Evolutionary conservation across 2,797 vertebrate genomes (phyloP).

Genomic region (Molossus molossus): DNA sequence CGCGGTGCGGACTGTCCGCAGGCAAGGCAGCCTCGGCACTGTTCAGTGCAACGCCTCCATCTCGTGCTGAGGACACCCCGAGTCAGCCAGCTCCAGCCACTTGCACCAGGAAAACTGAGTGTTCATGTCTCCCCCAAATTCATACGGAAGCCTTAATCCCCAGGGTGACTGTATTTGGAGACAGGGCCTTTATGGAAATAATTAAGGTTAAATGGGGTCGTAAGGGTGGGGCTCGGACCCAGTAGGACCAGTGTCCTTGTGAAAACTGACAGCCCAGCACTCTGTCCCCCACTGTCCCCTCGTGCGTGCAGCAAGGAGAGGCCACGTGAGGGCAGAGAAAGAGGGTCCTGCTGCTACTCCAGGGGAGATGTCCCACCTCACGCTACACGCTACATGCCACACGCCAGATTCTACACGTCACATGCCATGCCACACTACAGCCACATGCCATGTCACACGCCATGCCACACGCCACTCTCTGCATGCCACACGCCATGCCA

Average conservation of each 20-base stretch:
- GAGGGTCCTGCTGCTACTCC: background rate
- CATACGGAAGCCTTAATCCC: background rate
- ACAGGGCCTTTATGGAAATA: background rate
- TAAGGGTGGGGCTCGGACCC: background rate
- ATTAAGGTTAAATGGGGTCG: background rate
- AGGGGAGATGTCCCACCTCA: background rate
- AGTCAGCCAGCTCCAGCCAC: background rate
- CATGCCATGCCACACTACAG: too few species aligned
- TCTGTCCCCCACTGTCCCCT: background rate
- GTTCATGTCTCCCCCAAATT: background rate
- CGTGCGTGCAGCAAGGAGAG: background rate
- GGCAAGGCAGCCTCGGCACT: background rate
- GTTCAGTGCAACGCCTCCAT: background rate
- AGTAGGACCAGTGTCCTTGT: background rate
- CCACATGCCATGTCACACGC: background rate
- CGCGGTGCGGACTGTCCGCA: background rate
- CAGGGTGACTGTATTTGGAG: background rate
- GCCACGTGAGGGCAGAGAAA: background rate
- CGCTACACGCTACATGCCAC: background rate
- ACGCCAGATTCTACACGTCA: background rate
- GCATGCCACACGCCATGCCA: too few species aligned
- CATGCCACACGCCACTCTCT: too few species aligned
- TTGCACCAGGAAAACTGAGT: background rate
- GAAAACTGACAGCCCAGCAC: background rate
- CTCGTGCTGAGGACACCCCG: background rate